Conservation (phyloP, 2,888 invertebrate genomes). For the Tortrix viridana region DNA sequence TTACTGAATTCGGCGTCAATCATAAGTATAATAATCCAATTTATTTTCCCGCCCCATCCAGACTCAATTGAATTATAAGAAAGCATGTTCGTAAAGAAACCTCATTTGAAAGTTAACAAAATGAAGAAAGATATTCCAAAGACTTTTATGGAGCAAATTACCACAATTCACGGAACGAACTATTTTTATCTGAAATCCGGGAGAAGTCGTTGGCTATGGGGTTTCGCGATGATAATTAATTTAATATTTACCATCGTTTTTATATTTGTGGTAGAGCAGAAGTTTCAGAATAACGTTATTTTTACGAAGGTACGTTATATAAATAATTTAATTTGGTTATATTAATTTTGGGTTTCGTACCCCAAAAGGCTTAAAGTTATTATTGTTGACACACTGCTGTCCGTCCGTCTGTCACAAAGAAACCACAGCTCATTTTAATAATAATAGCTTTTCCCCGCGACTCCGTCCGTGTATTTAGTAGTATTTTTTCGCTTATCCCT, state of each 20-base stretch:
- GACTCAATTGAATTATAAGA: background rate
- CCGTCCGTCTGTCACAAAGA: no score
- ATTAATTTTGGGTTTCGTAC: no score
- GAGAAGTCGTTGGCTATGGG: conserved; percentile 52
- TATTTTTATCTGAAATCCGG: conserved; percentile 52
- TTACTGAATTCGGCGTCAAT: no score
- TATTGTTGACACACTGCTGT: no score
- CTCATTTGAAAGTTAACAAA: background rate
- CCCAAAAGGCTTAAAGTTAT: no score
- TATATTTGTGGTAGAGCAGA: conserved; percentile 58
- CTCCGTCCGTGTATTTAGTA: no score
- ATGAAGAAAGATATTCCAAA: conserved; percentile 23
- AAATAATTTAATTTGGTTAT: background rate
- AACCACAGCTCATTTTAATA: no score
- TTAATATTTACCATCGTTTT: conserved; percentile 53
- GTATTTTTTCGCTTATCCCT: no score
- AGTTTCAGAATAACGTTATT: conserved; percentile 63
- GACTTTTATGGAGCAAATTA: conserved; percentile 49
- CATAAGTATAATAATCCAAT: background rate
- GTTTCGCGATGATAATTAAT: conserved; percentile 49
- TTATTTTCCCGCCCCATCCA: background rate
- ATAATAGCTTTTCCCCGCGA: no score
- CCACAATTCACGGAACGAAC: conserved; percentile 62
- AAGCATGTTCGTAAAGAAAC: background rate
- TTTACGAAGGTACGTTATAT: conserved; percentile 61